These are phyloP conservation scores for Octomys mimax DNA, from an alignment of 2,797 vertebrate species.

Conservation along the genomic window DNA sequence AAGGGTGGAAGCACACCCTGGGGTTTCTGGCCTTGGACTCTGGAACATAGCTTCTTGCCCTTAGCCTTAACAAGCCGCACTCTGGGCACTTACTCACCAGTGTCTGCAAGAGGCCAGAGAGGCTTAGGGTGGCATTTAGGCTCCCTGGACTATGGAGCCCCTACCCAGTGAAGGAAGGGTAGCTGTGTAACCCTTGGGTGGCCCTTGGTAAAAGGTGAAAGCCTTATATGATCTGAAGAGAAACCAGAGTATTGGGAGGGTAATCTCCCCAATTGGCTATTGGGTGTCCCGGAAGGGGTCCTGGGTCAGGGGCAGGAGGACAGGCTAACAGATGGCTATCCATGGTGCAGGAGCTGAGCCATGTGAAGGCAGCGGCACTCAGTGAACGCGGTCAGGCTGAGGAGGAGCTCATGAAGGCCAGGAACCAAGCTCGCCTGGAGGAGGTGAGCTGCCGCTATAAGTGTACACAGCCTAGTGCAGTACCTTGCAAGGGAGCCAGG, in stretches of 20 bases:
- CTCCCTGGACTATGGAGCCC: neutral
- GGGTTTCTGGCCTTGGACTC: neutral
- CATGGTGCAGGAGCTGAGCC: constrained; percentile 93
- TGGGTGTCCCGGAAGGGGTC: neutral
- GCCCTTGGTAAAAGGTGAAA: too few relatives aligned
- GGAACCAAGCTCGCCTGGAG: constrained; percentile 92
- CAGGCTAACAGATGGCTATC: neutral
- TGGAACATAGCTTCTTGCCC: neutral
- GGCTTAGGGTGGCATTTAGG: neutral
- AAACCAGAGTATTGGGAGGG: neutral
- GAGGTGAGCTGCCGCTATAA: constrained; percentile 89
- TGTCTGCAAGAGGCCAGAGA: neutral
- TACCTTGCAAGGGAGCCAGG: neutral
- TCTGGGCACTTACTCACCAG: neutral
- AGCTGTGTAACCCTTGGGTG: neutral
- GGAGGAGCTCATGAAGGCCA: constrained; percentile 93
- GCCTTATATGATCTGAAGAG: too few relatives aligned
- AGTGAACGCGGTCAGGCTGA: constrained; percentile 92
- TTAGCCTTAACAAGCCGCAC: neutral
- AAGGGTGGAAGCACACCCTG: too few relatives aligned
- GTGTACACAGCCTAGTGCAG: accelerated
- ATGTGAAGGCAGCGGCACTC: constrained; percentile 90
- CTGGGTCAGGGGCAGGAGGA: neutral
- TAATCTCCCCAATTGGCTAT: too few relatives aligned
- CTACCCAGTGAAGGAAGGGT: too few relatives aligned